Evolutionary conservation across 1,140 invertebrate genomes (phyloP).

Genomic region (Euura saliciscinereae): DNA sequence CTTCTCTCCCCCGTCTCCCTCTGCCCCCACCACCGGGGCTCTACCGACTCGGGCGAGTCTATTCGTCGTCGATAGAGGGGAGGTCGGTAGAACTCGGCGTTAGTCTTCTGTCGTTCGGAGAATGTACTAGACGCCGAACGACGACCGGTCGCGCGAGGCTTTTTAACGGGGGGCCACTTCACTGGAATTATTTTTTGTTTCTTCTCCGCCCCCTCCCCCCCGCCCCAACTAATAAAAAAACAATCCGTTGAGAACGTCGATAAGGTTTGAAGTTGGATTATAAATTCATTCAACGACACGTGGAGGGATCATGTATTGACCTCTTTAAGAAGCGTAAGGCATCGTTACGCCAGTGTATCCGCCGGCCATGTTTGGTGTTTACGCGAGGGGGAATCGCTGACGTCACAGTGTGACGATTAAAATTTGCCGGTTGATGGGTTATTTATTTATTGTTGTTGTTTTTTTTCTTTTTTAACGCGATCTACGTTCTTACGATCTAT

Average conservation of each 20-base stretch:
- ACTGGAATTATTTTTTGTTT: too few species aligned
- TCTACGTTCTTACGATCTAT: too few species aligned
- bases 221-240: too few species aligned
- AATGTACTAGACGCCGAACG: constrained; percentile 48
- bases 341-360: constrained; percentile 44
- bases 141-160: constrained; percentile 19
- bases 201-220: too few species aligned
- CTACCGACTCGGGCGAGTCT: constrained; percentile 53
- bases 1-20: constrained; percentile 30
- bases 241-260: too few species aligned
- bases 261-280: too few species aligned
- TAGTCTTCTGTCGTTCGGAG: constrained; percentile 56
- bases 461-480: too few species aligned
- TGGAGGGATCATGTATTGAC: not conserved
- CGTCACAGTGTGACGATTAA: constrained; percentile 45
- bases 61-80: constrained; percentile 50
- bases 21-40: constrained; percentile 24
- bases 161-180: not conserved
- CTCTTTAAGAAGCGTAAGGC: constrained; percentile 41
- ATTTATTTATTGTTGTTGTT: too few species aligned
- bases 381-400: constrained; percentile 57
- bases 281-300: too few species aligned
- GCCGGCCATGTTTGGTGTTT: constrained; percentile 62
- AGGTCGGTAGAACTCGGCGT: constrained; percentile 51
- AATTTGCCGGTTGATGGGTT: constrained; percentile 10